phyloP scores from a whole-genome alignment of 1,140 invertebrate species.

The Drosophila auraria region DNA sequence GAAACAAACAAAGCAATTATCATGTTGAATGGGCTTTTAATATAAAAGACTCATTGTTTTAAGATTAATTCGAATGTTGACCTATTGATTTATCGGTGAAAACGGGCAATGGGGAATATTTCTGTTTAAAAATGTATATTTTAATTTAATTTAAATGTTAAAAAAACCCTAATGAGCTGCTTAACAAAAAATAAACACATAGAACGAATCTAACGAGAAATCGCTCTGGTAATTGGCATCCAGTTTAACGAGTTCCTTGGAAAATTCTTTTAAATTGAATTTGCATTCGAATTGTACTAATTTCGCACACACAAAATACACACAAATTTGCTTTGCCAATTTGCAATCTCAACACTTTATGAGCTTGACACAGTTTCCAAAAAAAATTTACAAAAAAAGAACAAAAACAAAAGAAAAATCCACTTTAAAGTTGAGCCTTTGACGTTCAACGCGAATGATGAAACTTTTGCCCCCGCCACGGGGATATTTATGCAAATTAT shows the following conservation, averaged over 20 bases:
- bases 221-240: background rate
- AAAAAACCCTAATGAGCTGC: too few species aligned
- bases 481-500: slow-evolving; percentile 20
- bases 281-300: slow-evolving; percentile 35
- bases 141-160: background rate
- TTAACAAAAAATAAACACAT: too few species aligned
- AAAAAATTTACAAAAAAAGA: slow-evolving; percentile 5
- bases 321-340: slow-evolving; percentile 20
- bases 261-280: slow-evolving; percentile 30
- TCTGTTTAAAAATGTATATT: background rate
- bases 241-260: slow-evolving; percentile 14
- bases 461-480: slow-evolving; percentile 13
- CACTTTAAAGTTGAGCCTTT: slow-evolving; percentile 41
- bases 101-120: too few species aligned
- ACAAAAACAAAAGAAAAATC: slow-evolving; percentile 9
- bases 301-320: slow-evolving; percentile 18
- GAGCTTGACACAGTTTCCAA: slow-evolving; percentile 22
- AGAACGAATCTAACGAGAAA: background rate
- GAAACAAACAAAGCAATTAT: background rate
- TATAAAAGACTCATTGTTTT: background rate
- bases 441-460: slow-evolving; percentile 4
- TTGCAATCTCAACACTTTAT: slow-evolving; percentile 26
- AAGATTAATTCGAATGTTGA: background rate
- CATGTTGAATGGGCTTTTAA: background rate
- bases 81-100: too few species aligned